Conservation (phyloP, 2,797 vertebrate genomes). For the Anguilla pacifica region DNA sequence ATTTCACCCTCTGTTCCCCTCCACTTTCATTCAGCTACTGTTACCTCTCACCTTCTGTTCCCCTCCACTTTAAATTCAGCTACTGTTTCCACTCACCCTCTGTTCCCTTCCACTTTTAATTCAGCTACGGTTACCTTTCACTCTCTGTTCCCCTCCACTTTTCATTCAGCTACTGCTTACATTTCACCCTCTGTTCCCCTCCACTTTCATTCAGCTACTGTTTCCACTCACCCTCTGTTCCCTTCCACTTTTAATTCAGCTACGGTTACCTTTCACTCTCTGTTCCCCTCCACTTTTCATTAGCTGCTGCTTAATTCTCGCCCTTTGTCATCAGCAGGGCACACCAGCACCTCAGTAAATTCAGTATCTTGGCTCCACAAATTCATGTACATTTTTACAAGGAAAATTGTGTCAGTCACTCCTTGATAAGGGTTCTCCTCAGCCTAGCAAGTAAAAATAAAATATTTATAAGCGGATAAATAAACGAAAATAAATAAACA, state of each 20-base stretch:
- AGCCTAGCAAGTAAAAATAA: not conserved
- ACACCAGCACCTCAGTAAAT: not conserved
- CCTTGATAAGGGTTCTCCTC: not conserved
- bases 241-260: too few species aligned
- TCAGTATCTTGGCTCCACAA: not conserved
- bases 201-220: not conserved
- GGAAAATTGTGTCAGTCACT: not conserved
- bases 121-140: too few species aligned
- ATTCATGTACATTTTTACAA: not conserved
- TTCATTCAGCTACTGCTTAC: not conserved
- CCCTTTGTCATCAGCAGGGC: not conserved
- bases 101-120: not conserved
- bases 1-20: too few species aligned
- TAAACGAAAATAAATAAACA: not conserved
- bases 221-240: not conserved
- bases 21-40: not conserved
- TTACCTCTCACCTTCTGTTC: not conserved
- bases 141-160: too few species aligned
- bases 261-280: not conserved
- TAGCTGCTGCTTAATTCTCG: not conserved
- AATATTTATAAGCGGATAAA: not conserved
- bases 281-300: not conserved
- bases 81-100: too few species aligned
- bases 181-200: not conserved
- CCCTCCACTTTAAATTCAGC: too few species aligned